These are phyloP conservation scores for Felis catus DNA, from an alignment of 2,113 vertebrate genomes.

Conservation along the genomic window DNA sequence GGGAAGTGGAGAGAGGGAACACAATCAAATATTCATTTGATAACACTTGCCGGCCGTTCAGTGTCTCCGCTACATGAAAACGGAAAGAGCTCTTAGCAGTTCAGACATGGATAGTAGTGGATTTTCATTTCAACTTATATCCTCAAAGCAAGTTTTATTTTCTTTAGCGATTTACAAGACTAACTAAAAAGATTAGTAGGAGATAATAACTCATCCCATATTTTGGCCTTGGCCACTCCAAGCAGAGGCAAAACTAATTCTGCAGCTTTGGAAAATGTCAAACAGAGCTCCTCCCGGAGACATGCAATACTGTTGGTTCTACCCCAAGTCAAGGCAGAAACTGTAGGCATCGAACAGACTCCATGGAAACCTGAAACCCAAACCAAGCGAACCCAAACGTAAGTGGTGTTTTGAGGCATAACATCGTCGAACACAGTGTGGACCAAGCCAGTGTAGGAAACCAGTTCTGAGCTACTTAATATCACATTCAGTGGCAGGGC, in stretches of 20 bases:
- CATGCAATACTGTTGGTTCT: neutral
- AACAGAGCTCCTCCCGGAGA: neutral
- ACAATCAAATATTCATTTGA: constrained; percentile 72
- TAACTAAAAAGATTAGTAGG: neutral
- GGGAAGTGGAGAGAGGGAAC: constrained; percentile 71
- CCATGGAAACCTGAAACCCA: neutral
- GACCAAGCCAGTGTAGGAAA: neutral
- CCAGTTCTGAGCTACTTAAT: neutral
- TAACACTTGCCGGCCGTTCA: constrained; percentile 67
- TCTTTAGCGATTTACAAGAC: constrained; percentile 42
- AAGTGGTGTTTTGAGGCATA: neutral
- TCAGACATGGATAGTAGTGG: constrained; percentile 36
- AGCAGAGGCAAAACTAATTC: constrained; percentile 25
- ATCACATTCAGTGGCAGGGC: neutral
- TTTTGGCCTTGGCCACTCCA: neutral
- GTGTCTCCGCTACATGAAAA: constrained; percentile 55
- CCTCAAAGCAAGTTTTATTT: constrained; percentile 33
- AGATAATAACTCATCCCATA: neutral
- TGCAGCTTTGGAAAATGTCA: neutral
- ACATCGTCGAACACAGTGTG: neutral
- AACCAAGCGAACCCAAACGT: neutral
- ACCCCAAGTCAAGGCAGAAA: accelerated
- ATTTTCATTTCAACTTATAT: neutral
- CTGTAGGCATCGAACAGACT: neutral
- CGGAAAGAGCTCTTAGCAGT: constrained; percentile 56